Evolutionary conservation across 2,888 invertebrate species (phyloP).

Genomic region (Pedicia rivosa): DNA sequence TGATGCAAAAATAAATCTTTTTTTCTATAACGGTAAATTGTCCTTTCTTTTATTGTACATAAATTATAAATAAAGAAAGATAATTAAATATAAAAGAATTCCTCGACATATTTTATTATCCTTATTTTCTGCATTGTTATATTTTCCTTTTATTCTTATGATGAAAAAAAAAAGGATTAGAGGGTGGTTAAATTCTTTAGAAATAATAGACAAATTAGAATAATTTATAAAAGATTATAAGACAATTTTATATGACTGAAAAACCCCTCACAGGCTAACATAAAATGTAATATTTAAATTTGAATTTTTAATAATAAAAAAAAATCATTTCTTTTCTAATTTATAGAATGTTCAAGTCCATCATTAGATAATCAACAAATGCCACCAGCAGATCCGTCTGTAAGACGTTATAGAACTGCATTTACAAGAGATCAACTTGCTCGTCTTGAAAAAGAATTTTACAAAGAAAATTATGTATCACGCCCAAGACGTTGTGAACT

Average conservation of each 20-base stretch:
- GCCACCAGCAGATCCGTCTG: conserved; percentile 41
- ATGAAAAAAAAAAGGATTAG: conserved; percentile 6
- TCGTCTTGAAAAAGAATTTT: conserved; percentile 89
- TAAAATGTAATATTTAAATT: too few relatives aligned
- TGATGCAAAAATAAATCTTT: too few relatives aligned
- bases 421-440: conserved; percentile 90
- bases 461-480: conserved; percentile 94
- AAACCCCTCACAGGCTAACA: too few relatives aligned
- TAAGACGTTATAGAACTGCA: conserved; percentile 87
- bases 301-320: conserved; percentile 1
- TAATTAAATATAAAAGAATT: too few relatives aligned
- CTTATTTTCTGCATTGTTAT: too few relatives aligned
- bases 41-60: too few relatives aligned
- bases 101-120: too few relatives aligned
- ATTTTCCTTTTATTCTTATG: too few relatives aligned
- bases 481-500: conserved; percentile 88
- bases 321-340: conserved; percentile 2
- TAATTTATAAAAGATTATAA: too few relatives aligned
- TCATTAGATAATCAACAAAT: background rate
- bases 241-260: too few relatives aligned
- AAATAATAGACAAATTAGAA: background rate
- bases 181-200: background rate
- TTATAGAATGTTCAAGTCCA: conserved; percentile 28
- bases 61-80: too few relatives aligned
- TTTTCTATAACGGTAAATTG: too few relatives aligned